A percentile compares a stretch with the other conserved stretches of the same genome.
Evolutionary conservation across 2,797 vertebrate species (phyloP).

Genomic region (Jordanella pulchra): DNA sequence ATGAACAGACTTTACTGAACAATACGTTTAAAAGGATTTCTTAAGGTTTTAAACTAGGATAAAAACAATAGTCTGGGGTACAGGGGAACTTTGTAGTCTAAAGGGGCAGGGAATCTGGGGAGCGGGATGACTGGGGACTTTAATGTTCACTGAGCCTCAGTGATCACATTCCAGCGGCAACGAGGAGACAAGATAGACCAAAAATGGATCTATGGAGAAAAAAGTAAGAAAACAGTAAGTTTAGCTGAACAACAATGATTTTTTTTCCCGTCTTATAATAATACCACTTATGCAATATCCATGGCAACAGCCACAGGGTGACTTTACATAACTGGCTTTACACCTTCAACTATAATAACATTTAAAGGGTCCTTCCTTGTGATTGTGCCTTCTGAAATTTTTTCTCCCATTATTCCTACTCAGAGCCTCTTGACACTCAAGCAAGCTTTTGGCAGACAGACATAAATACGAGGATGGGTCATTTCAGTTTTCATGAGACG

Average conservation of each 20-base stretch:
- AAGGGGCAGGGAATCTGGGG: not conserved
- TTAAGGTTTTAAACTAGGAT: not conserved
- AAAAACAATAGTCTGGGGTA: not conserved
- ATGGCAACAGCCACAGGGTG: constrained; percentile 42
- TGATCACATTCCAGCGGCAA: constrained; percentile 52
- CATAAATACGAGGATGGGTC: not conserved
- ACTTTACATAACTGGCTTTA: constrained; percentile 20
- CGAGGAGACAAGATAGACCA: constrained; percentile 8
- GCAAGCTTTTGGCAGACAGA: constrained; percentile 1
- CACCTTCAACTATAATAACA: not conserved
- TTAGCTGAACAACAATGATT: not conserved
- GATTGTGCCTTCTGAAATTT: not conserved
- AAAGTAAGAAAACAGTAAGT: constrained; percentile 13
- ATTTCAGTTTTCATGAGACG: not conserved
- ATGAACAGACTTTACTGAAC: not conserved
- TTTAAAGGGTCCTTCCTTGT: constrained; percentile 9
- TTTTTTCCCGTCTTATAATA: constrained; percentile 9
- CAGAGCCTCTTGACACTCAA: not conserved
- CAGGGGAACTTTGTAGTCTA: constrained; percentile 4
- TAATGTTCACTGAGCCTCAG: constrained; percentile 11
- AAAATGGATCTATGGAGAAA: constrained; percentile 29
- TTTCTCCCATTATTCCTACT: not conserved
- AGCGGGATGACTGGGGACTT: constrained; percentile 16
- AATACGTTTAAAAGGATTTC: constrained; percentile 2
- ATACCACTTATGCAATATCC: constrained; percentile 22